Percentiles rank a stretch among this genome's conserved stretches.
These are phyloP conservation scores for Stenurella melanura DNA, from an alignment of 2,888 invertebrate genomes.

Conservation along the genomic window DNA sequence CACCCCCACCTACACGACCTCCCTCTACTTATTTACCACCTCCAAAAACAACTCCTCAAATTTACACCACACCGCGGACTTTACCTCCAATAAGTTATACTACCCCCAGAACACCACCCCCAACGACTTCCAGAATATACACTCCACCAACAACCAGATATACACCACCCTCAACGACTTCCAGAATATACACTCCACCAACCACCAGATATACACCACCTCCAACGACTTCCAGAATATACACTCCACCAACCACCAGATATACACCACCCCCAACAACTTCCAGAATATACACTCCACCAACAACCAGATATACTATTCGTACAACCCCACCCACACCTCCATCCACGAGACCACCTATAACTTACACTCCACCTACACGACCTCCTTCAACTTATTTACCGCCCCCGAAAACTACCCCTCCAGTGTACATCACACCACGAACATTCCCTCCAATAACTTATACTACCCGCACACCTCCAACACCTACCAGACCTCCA, in stretches of 20 bases:
- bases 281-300: not conserved
- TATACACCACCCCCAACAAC: not conserved
- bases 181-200: not conserved
- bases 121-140: not conserved
- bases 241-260: not conserved
- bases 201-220: slow-evolving; percentile 17
- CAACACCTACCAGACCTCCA: not conserved
- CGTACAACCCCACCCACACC: not conserved
- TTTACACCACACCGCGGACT: not conserved
- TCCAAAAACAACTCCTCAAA: not conserved
- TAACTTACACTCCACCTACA: not conserved
- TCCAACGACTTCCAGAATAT: not conserved
- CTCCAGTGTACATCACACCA: not conserved
- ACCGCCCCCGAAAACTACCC: not conserved
- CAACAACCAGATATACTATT: not conserved
- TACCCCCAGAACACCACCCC: not conserved
- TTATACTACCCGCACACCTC: not conserved
- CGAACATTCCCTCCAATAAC: slow-evolving; percentile 7
- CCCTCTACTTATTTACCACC: slow-evolving; percentile 14
- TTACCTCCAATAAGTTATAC: not conserved
- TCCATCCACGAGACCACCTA: not conserved
- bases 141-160: not conserved
- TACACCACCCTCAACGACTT: no score
- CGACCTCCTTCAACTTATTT: slow-evolving; percentile 20
- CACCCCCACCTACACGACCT: not conserved